Base-by-base conservation (phyloP, 1,140 invertebrate species). In the Cheumatopsyche charites region DNA sequence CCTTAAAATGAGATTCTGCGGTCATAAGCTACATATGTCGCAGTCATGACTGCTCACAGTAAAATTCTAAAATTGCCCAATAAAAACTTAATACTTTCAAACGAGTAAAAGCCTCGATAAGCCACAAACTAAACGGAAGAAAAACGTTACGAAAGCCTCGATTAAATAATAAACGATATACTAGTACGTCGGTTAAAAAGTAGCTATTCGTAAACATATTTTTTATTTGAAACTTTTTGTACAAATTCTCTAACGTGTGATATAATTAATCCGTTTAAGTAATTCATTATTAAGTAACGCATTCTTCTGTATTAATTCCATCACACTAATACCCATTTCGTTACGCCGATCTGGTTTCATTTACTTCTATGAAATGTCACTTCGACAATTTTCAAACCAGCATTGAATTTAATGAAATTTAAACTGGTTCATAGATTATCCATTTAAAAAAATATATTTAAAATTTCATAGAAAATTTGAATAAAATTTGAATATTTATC, bases 281-380 rank as follows among this genome's bases (percentile, higher is more conserved):
- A n/a, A n/a, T n/a, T n/a, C n/a, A n/a, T n/a, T n/a, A n/a, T 19
- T 15, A 52, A 9, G 41, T 15, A 26, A 65, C 29, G 29, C 62
- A 65, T 65, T 65, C 62, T 21, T 65, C 41, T 26, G 21, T n/a
- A 7, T 21, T 65, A 43, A 65, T 65, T 65, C 62, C 17, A 65
- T 65, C 29, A 42, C 21, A 21, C 62, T 41, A 43, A 43, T 43
- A 41, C 29, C 47, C 36, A 65, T 42, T 65, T 65, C 3, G 62
- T 65, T 4, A 65, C 21, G 61, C 15, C 13, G 17, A 63, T 61
- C 55, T 13, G 36, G 36, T 63, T 15, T 41, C 13, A 36, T 61
- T 36, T 26, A 63, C 25, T 29, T 17, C 9, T 15, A 63, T 12
- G 7, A 15, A 63, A 13, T 41, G 26, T 23, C 11, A 63, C n/a